Conservation (phyloP, 2,888 invertebrate genomes). For the Cremastinae sp. region DNA sequence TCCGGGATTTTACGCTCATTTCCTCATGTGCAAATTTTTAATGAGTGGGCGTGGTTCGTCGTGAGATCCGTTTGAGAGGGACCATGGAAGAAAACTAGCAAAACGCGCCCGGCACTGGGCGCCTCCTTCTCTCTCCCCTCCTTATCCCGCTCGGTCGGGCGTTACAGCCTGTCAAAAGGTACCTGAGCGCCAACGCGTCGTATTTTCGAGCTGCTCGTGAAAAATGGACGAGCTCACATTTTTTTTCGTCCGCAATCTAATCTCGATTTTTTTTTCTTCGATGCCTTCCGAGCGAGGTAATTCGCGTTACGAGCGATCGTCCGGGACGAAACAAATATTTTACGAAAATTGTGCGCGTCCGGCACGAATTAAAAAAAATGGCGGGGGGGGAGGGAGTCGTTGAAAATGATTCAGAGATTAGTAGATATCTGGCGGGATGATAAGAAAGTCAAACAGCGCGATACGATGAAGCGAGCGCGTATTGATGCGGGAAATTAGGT, state of each 20-base stretch:
- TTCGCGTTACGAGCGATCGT: too few species aligned
- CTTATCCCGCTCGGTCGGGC: background rate
- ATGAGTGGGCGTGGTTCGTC: constrained; percentile 63
- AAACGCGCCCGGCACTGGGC: constrained; percentile 15
- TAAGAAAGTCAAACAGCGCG: constrained; percentile 43
- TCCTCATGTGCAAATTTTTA: constrained; percentile 63
- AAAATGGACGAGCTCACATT: background rate
- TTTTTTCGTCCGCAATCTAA: constrained; percentile 1
- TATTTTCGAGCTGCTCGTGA: constrained; percentile 25
- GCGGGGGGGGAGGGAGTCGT: background rate
- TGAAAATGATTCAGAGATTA: constrained; percentile 41
- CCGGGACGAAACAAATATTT: too few species aligned
- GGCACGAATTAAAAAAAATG: background rate
- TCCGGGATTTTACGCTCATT: constrained; percentile 54
- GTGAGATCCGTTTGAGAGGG: constrained; percentile 46
- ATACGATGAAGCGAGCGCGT: constrained; percentile 3
- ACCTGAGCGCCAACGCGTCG: constrained; percentile 31
- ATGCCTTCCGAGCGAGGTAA: background rate
- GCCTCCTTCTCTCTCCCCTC: background rate
- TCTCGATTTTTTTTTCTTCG: background rate
- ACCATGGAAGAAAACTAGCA: constrained; percentile 30
- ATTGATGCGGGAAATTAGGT: background rate
- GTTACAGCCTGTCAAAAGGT: constrained; percentile 44
- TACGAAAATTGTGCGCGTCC: background rate
- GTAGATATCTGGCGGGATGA: constrained; percentile 36